Conservation (phyloP, 92 coral and sea anemone species). For the Phenganax subtilis region DNA sequence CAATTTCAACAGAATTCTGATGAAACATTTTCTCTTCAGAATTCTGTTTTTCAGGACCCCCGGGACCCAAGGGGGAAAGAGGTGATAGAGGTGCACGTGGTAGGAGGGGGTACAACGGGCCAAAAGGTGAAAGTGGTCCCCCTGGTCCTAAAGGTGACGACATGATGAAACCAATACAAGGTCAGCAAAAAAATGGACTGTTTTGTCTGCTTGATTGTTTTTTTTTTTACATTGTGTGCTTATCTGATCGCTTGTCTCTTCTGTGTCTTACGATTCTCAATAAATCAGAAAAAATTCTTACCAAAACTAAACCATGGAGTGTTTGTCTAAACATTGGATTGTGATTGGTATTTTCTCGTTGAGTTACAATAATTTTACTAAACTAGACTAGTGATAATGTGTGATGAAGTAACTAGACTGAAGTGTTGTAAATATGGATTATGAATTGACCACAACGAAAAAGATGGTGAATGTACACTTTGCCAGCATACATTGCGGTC, state of each 20-base stretch:
- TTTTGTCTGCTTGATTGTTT: not conserved
- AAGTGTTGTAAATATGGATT: no score
- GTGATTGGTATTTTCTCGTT: no score
- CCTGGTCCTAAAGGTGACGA: not conserved
- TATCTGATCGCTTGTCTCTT: not conserved
- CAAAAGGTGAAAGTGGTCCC: not conserved
- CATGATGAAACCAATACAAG: not conserved
- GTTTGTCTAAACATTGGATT: no score
- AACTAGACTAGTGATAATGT: no score
- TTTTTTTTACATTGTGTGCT: not conserved
- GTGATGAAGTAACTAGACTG: no score
- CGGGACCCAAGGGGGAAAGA: not conserved
- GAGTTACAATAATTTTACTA: no score
- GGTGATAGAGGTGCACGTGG: conserved; percentile 15
- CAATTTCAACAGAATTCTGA: not conserved
- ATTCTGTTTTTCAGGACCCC: conserved; percentile 1
- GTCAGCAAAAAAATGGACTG: not conserved
- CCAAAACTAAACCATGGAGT: no score
- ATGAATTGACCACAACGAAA: no score
- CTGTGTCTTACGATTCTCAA: not conserved
- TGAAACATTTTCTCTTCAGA: no score
- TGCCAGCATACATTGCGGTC: no score
- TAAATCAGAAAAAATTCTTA: not conserved
- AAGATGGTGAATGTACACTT: no score
- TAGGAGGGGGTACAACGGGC: not conserved